phyloP scores from a whole-genome alignment of 2,888 invertebrate species.

The Pantelozetes paolii region DNA sequence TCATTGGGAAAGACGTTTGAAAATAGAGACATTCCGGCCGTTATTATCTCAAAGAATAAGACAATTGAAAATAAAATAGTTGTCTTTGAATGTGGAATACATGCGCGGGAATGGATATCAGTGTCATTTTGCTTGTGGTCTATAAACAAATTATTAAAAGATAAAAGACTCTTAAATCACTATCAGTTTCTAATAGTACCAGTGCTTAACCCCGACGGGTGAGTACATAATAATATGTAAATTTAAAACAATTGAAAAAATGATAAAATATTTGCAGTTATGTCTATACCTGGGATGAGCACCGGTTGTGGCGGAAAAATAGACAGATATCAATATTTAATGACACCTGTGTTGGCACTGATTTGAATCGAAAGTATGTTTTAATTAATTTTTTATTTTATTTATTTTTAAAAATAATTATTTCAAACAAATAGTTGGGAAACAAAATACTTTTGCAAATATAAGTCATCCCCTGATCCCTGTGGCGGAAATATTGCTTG shows the following conservation, averaged over 20 bases:
- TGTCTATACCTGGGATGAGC: background rate
- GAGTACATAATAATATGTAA: background rate
- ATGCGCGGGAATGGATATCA: background rate
- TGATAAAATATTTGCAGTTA: background rate
- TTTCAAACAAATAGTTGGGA: background rate
- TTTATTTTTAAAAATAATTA: background rate
- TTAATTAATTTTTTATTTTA: background rate
- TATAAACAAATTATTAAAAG: background rate
- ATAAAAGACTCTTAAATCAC: background rate
- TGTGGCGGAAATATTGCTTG: background rate
- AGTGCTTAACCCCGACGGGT: background rate
- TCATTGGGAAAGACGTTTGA: background rate
- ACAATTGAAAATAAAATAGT: background rate
- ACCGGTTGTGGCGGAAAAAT: background rate
- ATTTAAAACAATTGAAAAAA: background rate
- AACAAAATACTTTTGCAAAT: background rate
- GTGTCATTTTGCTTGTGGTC: background rate
- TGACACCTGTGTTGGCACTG: background rate
- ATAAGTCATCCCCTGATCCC: background rate
- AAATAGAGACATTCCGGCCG: background rate
- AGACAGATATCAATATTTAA: background rate
- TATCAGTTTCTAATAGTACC: slow-evolving; percentile 8
- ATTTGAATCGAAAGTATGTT: background rate
- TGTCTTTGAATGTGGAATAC: slow-evolving; percentile 8
- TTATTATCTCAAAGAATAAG: background rate